Evolutionary conservation across 2,797 vertebrate genomes (phyloP), one percentile per base, ranked within the genome.

Genomic region (Sebastolobus altivelis): DNA sequence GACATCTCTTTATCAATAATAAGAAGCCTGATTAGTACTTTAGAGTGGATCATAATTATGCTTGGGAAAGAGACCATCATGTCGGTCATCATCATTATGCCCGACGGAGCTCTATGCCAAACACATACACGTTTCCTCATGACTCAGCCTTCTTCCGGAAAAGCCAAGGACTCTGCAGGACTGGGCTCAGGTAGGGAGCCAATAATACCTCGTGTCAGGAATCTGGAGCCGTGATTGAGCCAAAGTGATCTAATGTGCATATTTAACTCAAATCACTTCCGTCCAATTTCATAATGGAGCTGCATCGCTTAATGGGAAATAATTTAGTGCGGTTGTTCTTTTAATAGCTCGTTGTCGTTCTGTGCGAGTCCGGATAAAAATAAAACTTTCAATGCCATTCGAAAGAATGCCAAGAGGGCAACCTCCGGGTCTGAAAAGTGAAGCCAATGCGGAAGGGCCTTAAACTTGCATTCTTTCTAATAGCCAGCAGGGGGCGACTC

Each of bases 331-430:
- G 20, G 66, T 72, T 79, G 62, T 76, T 88, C 33, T 78, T 89
- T 83, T 90, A 88, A 85, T 84, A 87, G 80, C 87, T 81, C 55
- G 80, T 75, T 70, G 72, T 77, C 81, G 77, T 81, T 82, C 72
- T 77, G 73, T 81, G 63, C 85, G 58, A 87, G 82, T 84, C 74
- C 22, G 80, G 75, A 84, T 72, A 79, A 80, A 83, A 80, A 59
- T 31, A 75, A 75, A 77, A 76, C 71, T 68, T 86, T 55, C 27
- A 33, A 60, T 40, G 18, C 16, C 55, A 43, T 8, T 71, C 16
- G 52, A 65, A 37, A 58, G 22, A 72, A 25, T 8, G 4, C 18
- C 37, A 22, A 69, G 40, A 63, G 18, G 18, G 18, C 46, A 49
- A 49, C 46, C 0, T 49, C 46, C 16, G 8, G 6, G 33, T 33